Evolutionary conservation across 2,113 vertebrate species (phyloP).

Genomic region (Stomatorhinus ivindoensis): DNA sequence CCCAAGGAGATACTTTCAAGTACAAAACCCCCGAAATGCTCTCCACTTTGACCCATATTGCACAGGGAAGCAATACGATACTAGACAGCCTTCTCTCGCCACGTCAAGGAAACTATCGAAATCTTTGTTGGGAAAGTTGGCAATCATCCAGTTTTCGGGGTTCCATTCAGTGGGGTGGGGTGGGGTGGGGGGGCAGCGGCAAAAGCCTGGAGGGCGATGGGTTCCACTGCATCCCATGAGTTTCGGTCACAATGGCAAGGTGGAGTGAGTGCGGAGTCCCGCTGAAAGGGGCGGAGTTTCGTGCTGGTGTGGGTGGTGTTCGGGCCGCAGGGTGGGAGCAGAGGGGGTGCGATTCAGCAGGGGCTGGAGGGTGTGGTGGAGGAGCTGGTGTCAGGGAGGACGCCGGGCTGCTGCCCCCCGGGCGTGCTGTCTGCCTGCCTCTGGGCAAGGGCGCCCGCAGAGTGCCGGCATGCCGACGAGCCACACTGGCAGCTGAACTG

Average conservation of each 20-base stretch:
- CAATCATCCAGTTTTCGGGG: not conserved
- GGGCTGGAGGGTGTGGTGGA: constrained; percentile 63
- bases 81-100: not conserved
- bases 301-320: constrained; percentile 32
- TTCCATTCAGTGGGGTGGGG: not conserved
- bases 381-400: constrained; percentile 91
- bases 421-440: constrained; percentile 72
- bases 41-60: not conserved
- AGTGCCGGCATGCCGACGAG: constrained; percentile 84
- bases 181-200: no score
- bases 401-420: constrained; percentile 63
- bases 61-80: not conserved
- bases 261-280: not conserved
- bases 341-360: constrained; percentile 54
- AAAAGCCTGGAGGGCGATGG: not conserved
- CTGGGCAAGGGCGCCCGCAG: constrained; percentile 68
- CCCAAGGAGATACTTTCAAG: not conserved
- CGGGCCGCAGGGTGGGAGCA: constrained; percentile 9
- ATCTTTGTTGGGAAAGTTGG: not conserved
- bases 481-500: constrained; percentile 84
- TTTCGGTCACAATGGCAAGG: not conserved
- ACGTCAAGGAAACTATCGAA: not conserved
- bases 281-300: not conserved
- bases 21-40: not conserved
- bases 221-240: not conserved